Evolutionary conservation across 1,140 invertebrate species (phyloP).

Genomic region (Adoxophyes honmai): DNA sequence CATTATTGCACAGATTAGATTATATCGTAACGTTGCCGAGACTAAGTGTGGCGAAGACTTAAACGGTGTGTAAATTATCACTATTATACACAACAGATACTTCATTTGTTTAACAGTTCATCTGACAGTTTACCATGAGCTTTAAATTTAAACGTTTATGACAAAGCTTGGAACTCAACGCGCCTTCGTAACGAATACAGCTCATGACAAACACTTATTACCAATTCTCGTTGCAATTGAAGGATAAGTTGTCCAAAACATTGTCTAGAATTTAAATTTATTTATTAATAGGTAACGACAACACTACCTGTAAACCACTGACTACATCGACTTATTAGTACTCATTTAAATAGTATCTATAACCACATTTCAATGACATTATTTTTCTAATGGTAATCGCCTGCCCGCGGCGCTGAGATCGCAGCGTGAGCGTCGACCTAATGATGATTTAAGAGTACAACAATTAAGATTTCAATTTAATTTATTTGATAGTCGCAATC

Average conservation of each 20-base stretch:
- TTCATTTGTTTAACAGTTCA: too few species aligned
- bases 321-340: constrained; percentile 66
- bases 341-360: constrained; percentile 63
- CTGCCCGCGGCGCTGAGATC: constrained; percentile 49
- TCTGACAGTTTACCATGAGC: not conserved
- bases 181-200: not conserved
- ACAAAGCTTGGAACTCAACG: too few species aligned
- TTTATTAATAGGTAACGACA: constrained; percentile 56
- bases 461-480: constrained; percentile 1
- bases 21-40: not conserved
- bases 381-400: constrained; percentile 53
- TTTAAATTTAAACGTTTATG: too few species aligned
- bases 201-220: constrained; percentile 27
- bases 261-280: constrained; percentile 24
- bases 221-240: constrained; percentile 40
- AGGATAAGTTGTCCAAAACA: constrained; percentile 32
- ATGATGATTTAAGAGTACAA: constrained; percentile 10
- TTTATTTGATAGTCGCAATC: not conserved
- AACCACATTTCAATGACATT: constrained; percentile 57
- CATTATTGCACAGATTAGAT: constrained; percentile 12
- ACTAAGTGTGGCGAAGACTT: constrained; percentile 9
- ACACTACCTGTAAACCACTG: constrained; percentile 70
- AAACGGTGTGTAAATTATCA: constrained; percentile 4
- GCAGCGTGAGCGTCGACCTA: constrained; percentile 3
- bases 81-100: too few species aligned